Evolutionary conservation across 2,888 invertebrate species (phyloP), one percentile per base, ranked within the genome.

Genomic region (Rotaria socialis): DNA sequence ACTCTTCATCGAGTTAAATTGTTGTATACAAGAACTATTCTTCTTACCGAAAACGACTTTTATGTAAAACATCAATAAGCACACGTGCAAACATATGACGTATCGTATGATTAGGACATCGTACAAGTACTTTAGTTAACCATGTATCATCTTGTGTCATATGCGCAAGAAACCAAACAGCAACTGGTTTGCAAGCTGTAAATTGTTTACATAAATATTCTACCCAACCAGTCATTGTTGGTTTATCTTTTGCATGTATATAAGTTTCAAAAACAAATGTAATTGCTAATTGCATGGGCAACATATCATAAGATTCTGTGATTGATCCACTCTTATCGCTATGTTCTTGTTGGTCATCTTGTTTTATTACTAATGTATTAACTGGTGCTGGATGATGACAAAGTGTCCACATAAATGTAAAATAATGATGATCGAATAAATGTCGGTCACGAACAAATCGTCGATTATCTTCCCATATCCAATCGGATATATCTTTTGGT

Each of bases 391-490:
- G 67, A 47, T 80, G 47, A 22, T 86, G 95, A 91, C 96, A 96
- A 91, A 96, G 95, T 92, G 97, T 96, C 93, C 96, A 96, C 95
- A 97, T 96, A 90, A 97, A 97, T 90, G 96, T 96, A 90, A 96
- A 96, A 90, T 97, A 97, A 0, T 95, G 95, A 90, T 96, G 96
- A 90, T 97, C 96, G 90, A 97, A 96, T 89, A 97, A 96, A 90
- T 96, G 96, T 90, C 96, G 95, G 91, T 97, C 96, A 90, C 95
- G 95, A 86, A 97, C 93, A 90, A 96, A 97, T 90, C 96, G 95
- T 94, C 95, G 95, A 91, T 97, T 97, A 92, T 97, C 97, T 90
- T 96, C 94, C 96, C 96, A 97, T 89, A 97, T 96, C 96, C 96
- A 96, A 91, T 91, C 89, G 56, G 89, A 89, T 47, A 87, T 43